phyloP scores from a whole-genome alignment of 2,797 vertebrate species.

The Hozukius guyotensis region DNA sequence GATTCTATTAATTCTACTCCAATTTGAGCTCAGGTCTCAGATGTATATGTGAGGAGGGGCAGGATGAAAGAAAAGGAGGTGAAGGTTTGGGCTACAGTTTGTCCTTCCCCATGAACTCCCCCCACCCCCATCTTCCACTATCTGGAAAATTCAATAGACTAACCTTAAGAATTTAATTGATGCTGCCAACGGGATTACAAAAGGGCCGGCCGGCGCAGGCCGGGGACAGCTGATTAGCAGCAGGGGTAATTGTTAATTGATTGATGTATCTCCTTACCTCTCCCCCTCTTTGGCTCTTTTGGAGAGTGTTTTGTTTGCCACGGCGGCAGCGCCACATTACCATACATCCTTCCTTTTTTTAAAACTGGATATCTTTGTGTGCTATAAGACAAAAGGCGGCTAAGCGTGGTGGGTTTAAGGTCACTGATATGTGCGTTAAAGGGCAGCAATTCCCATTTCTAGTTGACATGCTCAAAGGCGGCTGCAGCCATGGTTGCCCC shows the following conservation, averaged over 20 bases:
- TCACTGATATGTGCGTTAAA: slow-evolving; percentile 44
- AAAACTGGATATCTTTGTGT: slow-evolving; percentile 58
- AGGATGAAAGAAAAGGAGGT: slow-evolving; percentile 32
- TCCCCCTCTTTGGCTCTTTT: slow-evolving; percentile 75
- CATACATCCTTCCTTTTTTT: slow-evolving; percentile 58
- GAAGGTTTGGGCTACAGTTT: slow-evolving; percentile 78
- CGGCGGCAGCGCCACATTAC: slow-evolving; percentile 67
- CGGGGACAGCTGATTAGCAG: slow-evolving; percentile 88
- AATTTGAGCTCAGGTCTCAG: background rate
- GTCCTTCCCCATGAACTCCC: slow-evolving; percentile 65
- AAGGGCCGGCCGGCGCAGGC: slow-evolving; percentile 66
- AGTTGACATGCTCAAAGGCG: slow-evolving; percentile 34
- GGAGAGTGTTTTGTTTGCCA: slow-evolving; percentile 79
- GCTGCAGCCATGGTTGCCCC: slow-evolving; percentile 5
- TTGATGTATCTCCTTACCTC: slow-evolving; percentile 85
- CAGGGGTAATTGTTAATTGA: slow-evolving; percentile 87
- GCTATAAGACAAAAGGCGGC: slow-evolving; percentile 71
- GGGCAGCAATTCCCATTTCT: slow-evolving; percentile 32
- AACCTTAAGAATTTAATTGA: slow-evolving; percentile 91
- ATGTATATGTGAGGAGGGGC: background rate
- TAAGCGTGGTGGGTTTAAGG: slow-evolving; percentile 59
- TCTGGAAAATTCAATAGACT: slow-evolving; percentile 88
- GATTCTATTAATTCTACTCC: slow-evolving; percentile 15
- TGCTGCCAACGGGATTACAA: slow-evolving; percentile 85
- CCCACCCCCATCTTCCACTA: slow-evolving; percentile 61